These are phyloP conservation scores for Drosophila arawakana DNA, from an alignment of 1,140 invertebrate species.

Conservation along the genomic window DNA sequence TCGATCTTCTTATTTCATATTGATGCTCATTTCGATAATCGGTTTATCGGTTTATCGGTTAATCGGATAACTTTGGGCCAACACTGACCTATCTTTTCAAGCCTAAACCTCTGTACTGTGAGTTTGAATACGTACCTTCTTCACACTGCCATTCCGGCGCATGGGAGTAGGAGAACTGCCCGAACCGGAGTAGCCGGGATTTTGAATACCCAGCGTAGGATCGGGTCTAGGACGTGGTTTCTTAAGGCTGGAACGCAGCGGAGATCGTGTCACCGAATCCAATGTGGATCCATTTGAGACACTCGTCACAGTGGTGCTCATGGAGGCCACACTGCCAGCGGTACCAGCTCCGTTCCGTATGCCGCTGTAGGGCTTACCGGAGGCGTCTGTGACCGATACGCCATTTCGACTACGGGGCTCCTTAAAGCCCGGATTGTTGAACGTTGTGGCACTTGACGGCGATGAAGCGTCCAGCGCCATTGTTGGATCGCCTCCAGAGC, in stretches of 20 bases:
- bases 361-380: conserved; percentile 91
- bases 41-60: not conserved
- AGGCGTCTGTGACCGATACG: conserved; percentile 92
- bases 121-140: conserved; percentile 94
- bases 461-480: conserved; percentile 86
- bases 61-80: conserved; percentile 3
- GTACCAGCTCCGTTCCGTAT: conserved; percentile 88
- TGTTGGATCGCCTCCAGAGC: conserved; percentile 91
- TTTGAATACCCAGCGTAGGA: conserved; percentile 91
- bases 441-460: conserved; percentile 88
- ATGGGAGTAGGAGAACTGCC: conserved; percentile 91
- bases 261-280: conserved; percentile 88
- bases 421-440: conserved; percentile 93
- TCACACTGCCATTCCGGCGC: conserved; percentile 92
- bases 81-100: not conserved
- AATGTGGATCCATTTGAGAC: conserved; percentile 87
- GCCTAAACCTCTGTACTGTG: conserved; percentile 92
- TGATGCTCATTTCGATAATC: conserved; percentile 31
- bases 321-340: conserved; percentile 89
- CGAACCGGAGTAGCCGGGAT: conserved; percentile 90
- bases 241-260: conserved; percentile 92
- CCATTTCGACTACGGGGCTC: conserved; percentile 89
- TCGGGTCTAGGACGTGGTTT: conserved; percentile 88
- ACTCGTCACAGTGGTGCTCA: conserved; percentile 90
- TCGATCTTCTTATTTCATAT: conserved; percentile 46